phyloP scores from a whole-genome alignment of 2,113 vertebrate species.

The Catagonus wagneri region DNA sequence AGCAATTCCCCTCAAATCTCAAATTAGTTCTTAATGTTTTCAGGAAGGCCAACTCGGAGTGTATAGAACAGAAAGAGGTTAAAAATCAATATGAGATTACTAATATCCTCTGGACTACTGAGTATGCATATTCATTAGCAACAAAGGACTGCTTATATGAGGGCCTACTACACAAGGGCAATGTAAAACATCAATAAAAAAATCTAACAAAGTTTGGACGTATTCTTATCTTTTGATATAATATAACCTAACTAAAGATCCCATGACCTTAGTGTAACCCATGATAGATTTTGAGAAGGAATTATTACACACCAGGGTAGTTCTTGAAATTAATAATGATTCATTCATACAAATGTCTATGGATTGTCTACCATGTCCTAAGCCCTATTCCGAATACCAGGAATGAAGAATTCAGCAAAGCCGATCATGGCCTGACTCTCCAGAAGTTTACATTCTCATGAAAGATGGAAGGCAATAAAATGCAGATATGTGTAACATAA shows the following conservation, averaged over 20 bases:
- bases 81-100: background rate
- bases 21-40: constrained; percentile 17
- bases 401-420: background rate
- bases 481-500: background rate
- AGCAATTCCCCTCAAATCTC: background rate
- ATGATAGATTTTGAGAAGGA: background rate
- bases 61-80: background rate
- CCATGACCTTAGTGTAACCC: background rate
- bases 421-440: background rate
- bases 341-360: background rate
- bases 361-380: background rate
- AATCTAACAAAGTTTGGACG: background rate
- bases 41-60: background rate
- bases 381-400: background rate
- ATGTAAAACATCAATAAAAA: background rate
- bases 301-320: background rate
- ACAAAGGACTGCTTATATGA: background rate
- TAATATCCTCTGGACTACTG: background rate
- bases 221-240: background rate
- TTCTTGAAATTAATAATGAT: background rate
- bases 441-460: background rate
- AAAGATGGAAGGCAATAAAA: background rate
- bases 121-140: background rate
- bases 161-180: background rate
- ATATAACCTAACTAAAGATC: background rate